phyloP scores from a whole-genome alignment of 35 echinoderm and acorn worm species.

The Heliocidaris erythrogramma region DNA sequence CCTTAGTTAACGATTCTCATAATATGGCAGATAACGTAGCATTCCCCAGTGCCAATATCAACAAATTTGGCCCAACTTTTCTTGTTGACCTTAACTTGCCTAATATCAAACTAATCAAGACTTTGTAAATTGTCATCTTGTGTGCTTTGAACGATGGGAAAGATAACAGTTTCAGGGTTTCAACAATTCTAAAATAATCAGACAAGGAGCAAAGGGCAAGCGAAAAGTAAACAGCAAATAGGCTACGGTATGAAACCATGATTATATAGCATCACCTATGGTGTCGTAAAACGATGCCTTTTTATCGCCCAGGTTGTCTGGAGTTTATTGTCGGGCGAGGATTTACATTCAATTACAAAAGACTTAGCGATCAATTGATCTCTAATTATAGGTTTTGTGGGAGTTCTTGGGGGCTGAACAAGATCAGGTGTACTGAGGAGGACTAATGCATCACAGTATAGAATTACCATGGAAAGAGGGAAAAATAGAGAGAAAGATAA shows the following conservation, averaged over 20 bases:
- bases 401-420: background rate
- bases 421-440: background rate
- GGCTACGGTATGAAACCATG: background rate
- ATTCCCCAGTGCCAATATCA: background rate
- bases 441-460: background rate
- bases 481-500: background rate
- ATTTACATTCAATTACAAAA: constrained; percentile 46
- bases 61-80: background rate
- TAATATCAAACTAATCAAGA: constrained; percentile 35
- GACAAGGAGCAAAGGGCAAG: background rate
- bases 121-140: constrained; percentile 23
- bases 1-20: background rate
- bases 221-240: background rate
- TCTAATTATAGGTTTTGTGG: background rate
- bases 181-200: background rate
- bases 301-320: background rate
- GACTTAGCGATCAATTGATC: constrained; percentile 17
- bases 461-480: background rate
- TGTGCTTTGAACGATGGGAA: background rate
- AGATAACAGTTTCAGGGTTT: background rate
- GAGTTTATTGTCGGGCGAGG: background rate
- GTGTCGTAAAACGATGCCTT: background rate
- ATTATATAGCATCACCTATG: constrained; percentile 1
- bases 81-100: constrained; percentile 25
- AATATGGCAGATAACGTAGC: background rate